Evolutionary conservation across 2,797 vertebrate species (phyloP).

Genomic region (Petrocephalus sullivani): DNA sequence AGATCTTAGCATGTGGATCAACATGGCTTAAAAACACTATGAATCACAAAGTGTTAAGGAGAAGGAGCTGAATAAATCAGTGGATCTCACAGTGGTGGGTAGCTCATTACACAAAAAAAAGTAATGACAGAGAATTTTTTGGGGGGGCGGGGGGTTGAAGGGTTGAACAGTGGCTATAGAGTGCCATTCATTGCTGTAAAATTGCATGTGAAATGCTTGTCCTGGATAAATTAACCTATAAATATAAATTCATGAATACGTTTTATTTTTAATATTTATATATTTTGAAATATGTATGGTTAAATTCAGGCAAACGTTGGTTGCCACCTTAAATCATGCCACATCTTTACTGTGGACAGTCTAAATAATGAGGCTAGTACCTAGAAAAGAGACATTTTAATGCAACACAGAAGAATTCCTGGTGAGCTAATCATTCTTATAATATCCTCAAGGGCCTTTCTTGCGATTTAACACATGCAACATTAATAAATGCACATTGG

Average conservation of each 20-base stretch:
- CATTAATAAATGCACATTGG: neutral
- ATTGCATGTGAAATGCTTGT: neutral
- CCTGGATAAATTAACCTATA: neutral
- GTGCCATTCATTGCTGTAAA: neutral
- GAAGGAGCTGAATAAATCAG: too few relatives aligned
- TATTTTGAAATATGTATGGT: neutral
- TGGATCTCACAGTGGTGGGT: too few relatives aligned
- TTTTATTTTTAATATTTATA: neutral
- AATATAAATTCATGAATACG: neutral
- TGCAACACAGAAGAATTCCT: neutral
- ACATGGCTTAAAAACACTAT: too few relatives aligned
- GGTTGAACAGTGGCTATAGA: neutral
- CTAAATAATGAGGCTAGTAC: neutral
- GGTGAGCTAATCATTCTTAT: neutral
- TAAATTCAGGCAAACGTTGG: neutral
- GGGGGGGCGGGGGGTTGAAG: too few relatives aligned
- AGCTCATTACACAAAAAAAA: too few relatives aligned
- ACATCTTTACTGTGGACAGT: neutral
- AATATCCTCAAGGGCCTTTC: neutral
- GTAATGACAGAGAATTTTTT: too few relatives aligned
- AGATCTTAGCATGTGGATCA: too few relatives aligned
- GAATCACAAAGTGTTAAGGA: too few relatives aligned
- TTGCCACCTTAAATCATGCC: neutral
- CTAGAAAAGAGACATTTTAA: neutral
- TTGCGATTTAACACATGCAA: neutral